Conservation (phyloP, 2,888 invertebrate genomes). For the Schrankia costaestrigalis region DNA sequence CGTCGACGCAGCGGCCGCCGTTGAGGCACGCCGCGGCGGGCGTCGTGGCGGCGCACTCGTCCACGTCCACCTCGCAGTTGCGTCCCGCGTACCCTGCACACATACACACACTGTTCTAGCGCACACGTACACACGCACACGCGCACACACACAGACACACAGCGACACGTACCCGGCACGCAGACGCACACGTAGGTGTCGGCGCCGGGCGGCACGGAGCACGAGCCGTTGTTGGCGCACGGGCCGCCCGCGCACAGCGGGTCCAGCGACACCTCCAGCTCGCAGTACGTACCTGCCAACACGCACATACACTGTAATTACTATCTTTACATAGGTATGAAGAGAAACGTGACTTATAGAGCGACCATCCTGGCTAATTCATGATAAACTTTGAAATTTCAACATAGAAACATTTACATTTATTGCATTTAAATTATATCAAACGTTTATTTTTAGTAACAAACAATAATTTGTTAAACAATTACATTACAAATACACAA, state of each 20-base stretch:
- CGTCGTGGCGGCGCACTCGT: conserved; percentile 85
- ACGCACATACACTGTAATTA: not conserved
- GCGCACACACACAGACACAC: conserved; percentile 48
- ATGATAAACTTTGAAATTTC: too few relatives aligned
- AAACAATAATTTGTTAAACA: too few relatives aligned
- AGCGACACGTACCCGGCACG: conserved; percentile 65
- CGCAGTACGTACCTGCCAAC: conserved; percentile 83
- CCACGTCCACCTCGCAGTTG: conserved; percentile 86
- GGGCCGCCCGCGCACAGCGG: conserved; percentile 87
- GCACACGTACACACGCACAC: conserved; percentile 82
- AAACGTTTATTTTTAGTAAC: too few relatives aligned
- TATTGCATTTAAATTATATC: too few relatives aligned
- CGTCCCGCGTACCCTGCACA: conserved; percentile 83
- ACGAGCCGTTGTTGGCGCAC: conserved; percentile 90
- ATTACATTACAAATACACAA: too few relatives aligned
- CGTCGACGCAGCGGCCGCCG: conserved; percentile 87
- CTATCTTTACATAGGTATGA: too few relatives aligned
- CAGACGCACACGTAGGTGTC: conserved; percentile 81
- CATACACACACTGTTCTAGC: conserved; percentile 1
- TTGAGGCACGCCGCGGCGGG: conserved; percentile 85
- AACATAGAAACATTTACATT: too few relatives aligned
- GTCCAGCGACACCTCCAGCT: conserved; percentile 85
- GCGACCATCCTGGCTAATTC: too few relatives aligned
- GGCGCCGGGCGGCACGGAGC: conserved; percentile 82
- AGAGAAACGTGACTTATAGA: too few relatives aligned